These are phyloP conservation scores for Molossus molossus DNA, from an alignment of 2,797 vertebrate genomes.

Conservation along the genomic window DNA sequence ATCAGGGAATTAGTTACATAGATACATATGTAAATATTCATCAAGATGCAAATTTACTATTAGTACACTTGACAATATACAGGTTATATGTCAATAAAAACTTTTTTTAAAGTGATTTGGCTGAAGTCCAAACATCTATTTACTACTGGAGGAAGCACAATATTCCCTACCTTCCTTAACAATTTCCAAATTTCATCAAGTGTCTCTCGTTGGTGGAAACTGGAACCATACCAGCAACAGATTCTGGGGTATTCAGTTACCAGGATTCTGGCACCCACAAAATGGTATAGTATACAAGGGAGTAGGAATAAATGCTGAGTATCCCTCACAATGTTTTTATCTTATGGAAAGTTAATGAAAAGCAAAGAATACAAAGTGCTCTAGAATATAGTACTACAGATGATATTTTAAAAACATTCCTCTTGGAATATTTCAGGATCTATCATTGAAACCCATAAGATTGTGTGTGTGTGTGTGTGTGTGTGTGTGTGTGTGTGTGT, in stretches of 20 bases:
- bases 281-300: neutral
- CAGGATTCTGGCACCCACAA: neutral
- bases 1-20: neutral
- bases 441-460: neutral
- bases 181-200: neutral
- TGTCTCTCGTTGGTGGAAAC: neutral
- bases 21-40: neutral
- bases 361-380: conserved; percentile 38
- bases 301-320: neutral
- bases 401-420: neutral
- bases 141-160: neutral
- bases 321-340: neutral
- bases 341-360: neutral
- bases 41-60: neutral
- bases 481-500: neutral
- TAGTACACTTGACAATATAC: neutral
- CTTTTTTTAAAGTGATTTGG: neutral
- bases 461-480: neutral
- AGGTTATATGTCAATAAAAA: conserved; percentile 13
- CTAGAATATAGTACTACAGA: neutral
- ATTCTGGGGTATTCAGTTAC: neutral
- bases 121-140: neutral
- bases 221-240: neutral
- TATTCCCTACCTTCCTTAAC: neutral
- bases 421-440: neutral